Conservation (phyloP, 2,113 vertebrate species). For the Ctenomys sociabilis region DNA sequence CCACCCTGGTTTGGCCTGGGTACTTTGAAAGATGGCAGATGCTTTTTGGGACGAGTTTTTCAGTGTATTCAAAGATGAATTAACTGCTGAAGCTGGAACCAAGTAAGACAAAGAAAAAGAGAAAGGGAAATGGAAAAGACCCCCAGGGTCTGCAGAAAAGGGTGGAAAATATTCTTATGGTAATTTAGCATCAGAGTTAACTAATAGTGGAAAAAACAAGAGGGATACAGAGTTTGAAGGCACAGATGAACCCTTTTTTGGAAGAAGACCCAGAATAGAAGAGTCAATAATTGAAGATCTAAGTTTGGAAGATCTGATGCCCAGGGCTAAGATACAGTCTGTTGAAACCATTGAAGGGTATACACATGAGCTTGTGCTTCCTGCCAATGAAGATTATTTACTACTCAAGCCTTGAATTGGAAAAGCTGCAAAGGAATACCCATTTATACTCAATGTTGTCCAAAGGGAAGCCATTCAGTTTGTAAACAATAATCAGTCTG, state of each 20-base stretch:
- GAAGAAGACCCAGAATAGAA: conserved; percentile 92
- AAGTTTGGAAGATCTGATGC: conserved; percentile 96
- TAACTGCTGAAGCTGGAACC: conserved; percentile 63
- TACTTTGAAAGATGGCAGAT: conserved; percentile 91
- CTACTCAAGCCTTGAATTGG: too few relatives aligned
- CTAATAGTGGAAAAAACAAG: conserved; percentile 83
- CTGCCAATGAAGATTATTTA: too few relatives aligned
- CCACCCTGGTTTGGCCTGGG: neutral
- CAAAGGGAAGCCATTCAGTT: conserved; percentile 97
- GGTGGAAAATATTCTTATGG: conserved; percentile 86
- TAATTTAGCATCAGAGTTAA: conserved; percentile 75
- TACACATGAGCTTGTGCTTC: conserved; percentile 89
- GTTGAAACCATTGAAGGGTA: conserved; percentile 97
- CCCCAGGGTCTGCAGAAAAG: conserved; percentile 59
- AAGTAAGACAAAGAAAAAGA: conserved; percentile 76
- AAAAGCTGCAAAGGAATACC: conserved; percentile 92
- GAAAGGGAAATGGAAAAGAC: conserved; percentile 83
- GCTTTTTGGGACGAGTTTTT: conserved; percentile 95
- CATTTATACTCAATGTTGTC: conserved; percentile 97
- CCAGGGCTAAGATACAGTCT: conserved; percentile 94
- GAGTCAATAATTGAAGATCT: conserved; percentile 88
- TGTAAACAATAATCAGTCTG: conserved; percentile 98
- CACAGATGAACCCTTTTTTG: conserved; percentile 87
- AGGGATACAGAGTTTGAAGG: conserved; percentile 87
- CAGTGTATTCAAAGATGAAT: conserved; percentile 95